Percentiles rank a stretch among this genome's conserved stretches.
Evolutionary conservation across 2,797 vertebrate species (phyloP).

Genomic region (Sparidentex hasta): DNA sequence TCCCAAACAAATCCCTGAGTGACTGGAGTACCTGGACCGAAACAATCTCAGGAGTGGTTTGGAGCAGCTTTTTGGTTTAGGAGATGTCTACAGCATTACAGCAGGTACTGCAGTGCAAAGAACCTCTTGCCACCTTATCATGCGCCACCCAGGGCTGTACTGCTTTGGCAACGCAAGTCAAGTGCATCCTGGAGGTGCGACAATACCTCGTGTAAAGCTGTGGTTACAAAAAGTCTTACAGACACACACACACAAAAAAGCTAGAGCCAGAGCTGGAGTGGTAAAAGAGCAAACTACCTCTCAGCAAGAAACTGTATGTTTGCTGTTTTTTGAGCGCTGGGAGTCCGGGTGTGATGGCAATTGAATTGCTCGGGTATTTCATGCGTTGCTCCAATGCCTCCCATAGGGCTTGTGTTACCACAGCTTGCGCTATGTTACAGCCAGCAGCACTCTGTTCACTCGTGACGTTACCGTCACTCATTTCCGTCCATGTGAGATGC

Average conservation of each 20-base stretch:
- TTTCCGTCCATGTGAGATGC: slow-evolving; percentile 19
- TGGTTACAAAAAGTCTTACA: slow-evolving; percentile 46
- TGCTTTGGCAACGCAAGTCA: slow-evolving; percentile 40
- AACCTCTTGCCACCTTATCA: slow-evolving; percentile 47
- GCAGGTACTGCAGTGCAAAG: slow-evolving; percentile 34
- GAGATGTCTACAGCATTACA: slow-evolving; percentile 36
- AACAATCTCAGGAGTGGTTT: slow-evolving; percentile 33
- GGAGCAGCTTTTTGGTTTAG: slow-evolving; percentile 31
- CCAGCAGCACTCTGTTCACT: neutral
- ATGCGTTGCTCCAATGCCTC: slow-evolving; percentile 41
- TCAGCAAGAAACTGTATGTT: slow-evolving; percentile 31
- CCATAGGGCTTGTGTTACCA: slow-evolving; percentile 42
- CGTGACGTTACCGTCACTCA: slow-evolving; percentile 6
- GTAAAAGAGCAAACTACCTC: slow-evolving; percentile 18
- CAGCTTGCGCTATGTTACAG: slow-evolving; percentile 48
- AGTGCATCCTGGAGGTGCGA: slow-evolving; percentile 39
- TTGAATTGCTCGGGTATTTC: slow-evolving; percentile 62
- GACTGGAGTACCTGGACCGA: slow-evolving; percentile 25
- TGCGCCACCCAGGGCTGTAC: slow-evolving; percentile 29
- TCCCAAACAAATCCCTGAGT: no score
- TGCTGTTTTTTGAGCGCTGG: slow-evolving; percentile 27
- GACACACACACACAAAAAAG: slow-evolving; percentile 22
- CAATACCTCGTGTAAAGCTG: slow-evolving; percentile 46
- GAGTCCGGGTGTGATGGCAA: slow-evolving; percentile 20
- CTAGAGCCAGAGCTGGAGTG: slow-evolving; percentile 2